These are phyloP conservation scores for Pristis pectinata DNA, from an alignment of 2,797 vertebrate genomes.

Conservation along the genomic window DNA sequence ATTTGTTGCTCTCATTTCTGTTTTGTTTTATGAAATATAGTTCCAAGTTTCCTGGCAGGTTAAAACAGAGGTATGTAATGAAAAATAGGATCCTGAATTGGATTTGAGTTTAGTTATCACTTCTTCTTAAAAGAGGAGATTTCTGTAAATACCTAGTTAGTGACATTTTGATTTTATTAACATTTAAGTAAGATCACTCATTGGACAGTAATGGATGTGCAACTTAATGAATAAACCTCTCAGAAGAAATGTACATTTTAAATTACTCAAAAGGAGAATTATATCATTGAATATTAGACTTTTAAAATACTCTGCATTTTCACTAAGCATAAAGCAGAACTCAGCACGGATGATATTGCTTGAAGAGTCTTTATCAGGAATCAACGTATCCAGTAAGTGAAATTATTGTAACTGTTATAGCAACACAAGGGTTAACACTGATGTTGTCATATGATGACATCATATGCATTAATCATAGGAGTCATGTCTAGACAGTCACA, in stretches of 20 bases:
- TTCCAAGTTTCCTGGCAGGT: not conserved
- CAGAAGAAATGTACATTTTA: not conserved
- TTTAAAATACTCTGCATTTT: not conserved
- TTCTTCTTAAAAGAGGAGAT: not conserved
- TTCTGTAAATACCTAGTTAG: not conserved
- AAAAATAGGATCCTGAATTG: not conserved
- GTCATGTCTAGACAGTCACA: slow-evolving; percentile 60
- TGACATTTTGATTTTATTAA: not conserved
- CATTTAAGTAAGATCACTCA: not conserved
- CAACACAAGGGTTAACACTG: slow-evolving; percentile 66
- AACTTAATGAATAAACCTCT: not conserved
- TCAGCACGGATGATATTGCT: slow-evolving; percentile 82
- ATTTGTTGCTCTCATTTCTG: not conserved
- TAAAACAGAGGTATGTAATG: not conserved
- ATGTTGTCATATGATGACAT: slow-evolving; percentile 73
- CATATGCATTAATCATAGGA: slow-evolving; percentile 68
- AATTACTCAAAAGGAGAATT: not conserved
- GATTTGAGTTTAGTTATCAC: not conserved
- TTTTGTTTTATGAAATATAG: not conserved
- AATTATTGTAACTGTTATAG: slow-evolving; percentile 77
- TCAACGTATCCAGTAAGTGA: slow-evolving; percentile 78
- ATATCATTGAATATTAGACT: not conserved
- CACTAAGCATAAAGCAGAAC: slow-evolving; percentile 46
- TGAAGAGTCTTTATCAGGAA: slow-evolving; percentile 85
- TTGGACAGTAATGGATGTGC: not conserved